Conservation (phyloP, 2,888 invertebrate species). For the Crocallis elinguaria region DNA sequence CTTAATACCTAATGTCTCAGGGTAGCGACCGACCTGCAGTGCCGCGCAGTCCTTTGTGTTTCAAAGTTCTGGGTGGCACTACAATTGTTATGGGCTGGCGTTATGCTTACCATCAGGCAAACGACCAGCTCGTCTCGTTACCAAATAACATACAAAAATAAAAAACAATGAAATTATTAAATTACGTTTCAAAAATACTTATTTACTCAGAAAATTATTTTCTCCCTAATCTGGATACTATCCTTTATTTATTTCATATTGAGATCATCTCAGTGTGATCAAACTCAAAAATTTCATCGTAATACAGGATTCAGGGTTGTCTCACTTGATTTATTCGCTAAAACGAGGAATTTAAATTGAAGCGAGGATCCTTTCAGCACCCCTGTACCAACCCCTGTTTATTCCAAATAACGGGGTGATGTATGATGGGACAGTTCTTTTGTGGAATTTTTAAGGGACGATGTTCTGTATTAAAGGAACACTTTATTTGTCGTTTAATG, state of each 20-base stretch:
- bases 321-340: constrained; percentile 35
- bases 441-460: constrained; percentile 9
- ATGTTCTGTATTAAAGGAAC: constrained; percentile 6
- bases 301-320: constrained; percentile 15
- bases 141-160: not conserved
- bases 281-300: constrained; percentile 6
- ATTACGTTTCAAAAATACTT: not conserved
- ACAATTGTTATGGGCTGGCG: too few species aligned
- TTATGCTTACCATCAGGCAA: too few species aligned
- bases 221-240: too few species aligned
- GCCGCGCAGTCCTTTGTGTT: too few species aligned
- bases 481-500: constrained; percentile 2
- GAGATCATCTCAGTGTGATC: not conserved
- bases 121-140: too few species aligned
- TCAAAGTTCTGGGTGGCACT: too few species aligned
- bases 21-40: too few species aligned
- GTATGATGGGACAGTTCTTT: constrained; percentile 17
- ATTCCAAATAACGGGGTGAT: constrained; percentile 12
- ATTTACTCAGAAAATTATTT: not conserved
- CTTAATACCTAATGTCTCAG: too few species aligned
- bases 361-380: constrained; percentile 17
- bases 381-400: constrained; percentile 14
- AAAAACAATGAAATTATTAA: not conserved
- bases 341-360: constrained; percentile 37
- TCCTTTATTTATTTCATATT: too few species aligned